These are phyloP conservation scores for Cynocephalus volans DNA, from an alignment of 2,113 vertebrate species.

Conservation along the genomic window DNA sequence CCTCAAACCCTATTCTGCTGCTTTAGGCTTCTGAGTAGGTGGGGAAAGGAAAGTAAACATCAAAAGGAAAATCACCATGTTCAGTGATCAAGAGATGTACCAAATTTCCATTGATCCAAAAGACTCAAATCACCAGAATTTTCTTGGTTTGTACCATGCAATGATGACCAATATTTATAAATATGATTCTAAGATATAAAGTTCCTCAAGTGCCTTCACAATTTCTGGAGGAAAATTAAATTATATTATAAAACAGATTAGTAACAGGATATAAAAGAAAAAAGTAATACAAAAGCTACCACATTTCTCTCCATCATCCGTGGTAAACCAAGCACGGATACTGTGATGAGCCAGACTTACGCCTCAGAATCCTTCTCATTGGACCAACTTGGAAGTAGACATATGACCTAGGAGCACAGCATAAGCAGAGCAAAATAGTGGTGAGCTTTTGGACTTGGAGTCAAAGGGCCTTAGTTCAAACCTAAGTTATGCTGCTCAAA, in stretches of 20 bases:
- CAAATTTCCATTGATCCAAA: constrained; percentile 53
- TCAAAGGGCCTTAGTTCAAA: not conserved
- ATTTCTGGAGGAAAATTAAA: constrained; percentile 52
- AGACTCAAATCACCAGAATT: not conserved
- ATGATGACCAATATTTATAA: constrained; percentile 32
- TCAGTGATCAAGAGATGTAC: constrained; percentile 31
- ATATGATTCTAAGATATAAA: constrained; percentile 1
- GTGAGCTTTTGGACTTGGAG: not conserved
- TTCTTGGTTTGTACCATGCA: not conserved
- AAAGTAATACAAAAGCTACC: not conserved
- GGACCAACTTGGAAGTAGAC: not conserved
- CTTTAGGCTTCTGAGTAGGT: constrained; percentile 37
- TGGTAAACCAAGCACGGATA: not conserved
- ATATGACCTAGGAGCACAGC: not conserved
- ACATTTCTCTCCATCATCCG: not conserved
- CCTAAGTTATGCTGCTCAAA: not conserved
- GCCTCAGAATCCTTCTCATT: not conserved
- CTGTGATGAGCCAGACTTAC: not conserved
- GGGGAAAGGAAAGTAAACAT: not conserved
- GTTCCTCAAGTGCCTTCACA: constrained; percentile 6
- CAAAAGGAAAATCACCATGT: not conserved
- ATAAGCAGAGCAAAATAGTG: not conserved
- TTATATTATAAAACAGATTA: constrained; percentile 43
- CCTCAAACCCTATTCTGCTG: constrained; percentile 13
- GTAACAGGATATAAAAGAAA: constrained; percentile 24